These are phyloP conservation scores for Pardosa pseudoannulata DNA, from an alignment of 2,888 invertebrate species.

Conservation along the genomic window DNA sequence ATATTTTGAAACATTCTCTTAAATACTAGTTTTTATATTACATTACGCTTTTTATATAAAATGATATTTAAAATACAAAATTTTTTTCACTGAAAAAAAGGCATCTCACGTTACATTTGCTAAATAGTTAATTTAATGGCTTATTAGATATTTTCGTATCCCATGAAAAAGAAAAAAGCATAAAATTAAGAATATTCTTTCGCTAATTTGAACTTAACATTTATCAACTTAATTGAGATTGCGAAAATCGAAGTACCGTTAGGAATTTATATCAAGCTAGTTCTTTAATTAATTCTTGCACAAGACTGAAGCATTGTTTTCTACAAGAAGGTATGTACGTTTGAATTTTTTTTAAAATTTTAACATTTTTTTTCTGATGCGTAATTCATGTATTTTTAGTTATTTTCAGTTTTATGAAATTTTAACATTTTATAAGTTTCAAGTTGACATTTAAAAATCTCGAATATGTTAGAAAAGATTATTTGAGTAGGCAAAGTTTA, in stretches of 20 bases:
- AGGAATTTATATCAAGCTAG: neutral
- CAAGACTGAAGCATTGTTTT: neutral
- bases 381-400: too few relatives aligned
- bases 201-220: neutral
- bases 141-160: neutral
- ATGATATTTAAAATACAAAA: too few relatives aligned
- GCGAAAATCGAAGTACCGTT: neutral
- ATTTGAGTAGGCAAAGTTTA: too few relatives aligned
- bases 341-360: too few relatives aligned
- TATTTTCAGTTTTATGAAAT: too few relatives aligned
- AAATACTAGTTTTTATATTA: too few relatives aligned
- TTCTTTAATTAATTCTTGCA: neutral
- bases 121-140: neutral
- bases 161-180: neutral
- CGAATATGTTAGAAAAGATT: too few relatives aligned
- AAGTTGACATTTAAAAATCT: too few relatives aligned
- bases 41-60: too few relatives aligned
- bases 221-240: constrained; percentile 1
- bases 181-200: neutral
- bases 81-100: neutral
- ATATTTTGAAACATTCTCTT: too few relatives aligned
- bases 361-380: too few relatives aligned
- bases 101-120: neutral
- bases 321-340: neutral
- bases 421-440: too few relatives aligned